These are phyloP conservation scores for Actinostola sp. DNA, from an alignment of 92 coral and sea anemone genomes.

Conservation along the genomic window DNA sequence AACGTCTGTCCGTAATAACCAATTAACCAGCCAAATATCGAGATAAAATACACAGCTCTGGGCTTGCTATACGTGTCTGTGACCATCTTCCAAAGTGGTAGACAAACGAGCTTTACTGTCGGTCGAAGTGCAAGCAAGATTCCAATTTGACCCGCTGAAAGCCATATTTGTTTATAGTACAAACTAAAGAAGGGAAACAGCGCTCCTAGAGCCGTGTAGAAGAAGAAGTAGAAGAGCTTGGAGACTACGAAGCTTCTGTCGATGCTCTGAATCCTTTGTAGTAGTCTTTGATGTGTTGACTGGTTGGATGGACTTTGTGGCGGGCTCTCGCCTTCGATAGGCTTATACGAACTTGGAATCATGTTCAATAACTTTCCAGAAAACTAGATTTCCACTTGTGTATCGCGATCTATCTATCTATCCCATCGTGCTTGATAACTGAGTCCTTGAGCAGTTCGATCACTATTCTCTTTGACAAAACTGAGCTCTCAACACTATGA, in stretches of 20 bases:
- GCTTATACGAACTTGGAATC: conserved; percentile 78
- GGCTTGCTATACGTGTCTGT: conserved; percentile 79
- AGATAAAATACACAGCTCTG: conserved; percentile 81
- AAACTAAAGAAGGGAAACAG: conserved; percentile 83
- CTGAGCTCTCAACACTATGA: too few species aligned
- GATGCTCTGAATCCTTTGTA: conserved; percentile 38
- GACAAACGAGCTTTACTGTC: conserved; percentile 76
- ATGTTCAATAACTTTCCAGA: conserved; percentile 25
- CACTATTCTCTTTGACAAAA: too few species aligned
- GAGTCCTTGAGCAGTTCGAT: background rate
- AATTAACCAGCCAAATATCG: conserved; percentile 84
- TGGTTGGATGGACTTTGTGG: conserved; percentile 31
- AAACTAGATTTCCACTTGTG: background rate
- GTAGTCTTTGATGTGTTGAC: conserved; percentile 29
- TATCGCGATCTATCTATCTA: background rate
- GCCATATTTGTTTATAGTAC: conserved; percentile 90
- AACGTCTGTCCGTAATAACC: conserved; percentile 89
- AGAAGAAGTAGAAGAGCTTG: conserved; percentile 84
- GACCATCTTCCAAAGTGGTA: conserved; percentile 88
- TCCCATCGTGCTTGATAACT: background rate
- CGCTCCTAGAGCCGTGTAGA: conserved; percentile 85
- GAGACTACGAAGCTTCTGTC: conserved; percentile 77
- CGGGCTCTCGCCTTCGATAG: conserved; percentile 67
- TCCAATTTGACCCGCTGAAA: conserved; percentile 77
- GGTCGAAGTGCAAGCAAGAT: conserved; percentile 84